Base-by-base conservation (phyloP, 1,140 invertebrate species). In the Drosophila burlai region DNA sequence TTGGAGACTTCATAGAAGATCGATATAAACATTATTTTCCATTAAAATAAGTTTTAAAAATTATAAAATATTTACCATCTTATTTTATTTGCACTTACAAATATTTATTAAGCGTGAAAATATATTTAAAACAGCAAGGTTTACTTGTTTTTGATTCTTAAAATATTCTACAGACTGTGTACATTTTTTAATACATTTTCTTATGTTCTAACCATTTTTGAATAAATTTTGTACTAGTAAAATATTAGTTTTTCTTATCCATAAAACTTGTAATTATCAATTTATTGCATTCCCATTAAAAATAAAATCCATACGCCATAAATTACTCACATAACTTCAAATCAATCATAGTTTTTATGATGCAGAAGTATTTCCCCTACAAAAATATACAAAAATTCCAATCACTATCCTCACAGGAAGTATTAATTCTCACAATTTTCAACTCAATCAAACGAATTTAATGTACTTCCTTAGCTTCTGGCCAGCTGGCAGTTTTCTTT, bases 391-490 rank as follows among this genome's bases (percentile, higher is more conserved):
- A 38, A 3, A n/a, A 38, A 38, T 62, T 62, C 11, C 31, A 13
- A 45, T 47, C 36, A 24, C 16, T 8, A 24, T 54, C 24, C 46
- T 16, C 29, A 45, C 29, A 49, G 66, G 66, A 71, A 54, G 24
- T 36, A 36, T n/a, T 21, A 43, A 26, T 50, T 66, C 46, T 26
- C 26, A 18, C 18, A 49, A 8, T 16, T 49, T 15, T 29, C 26
- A 16, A 34, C 26, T 13, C 47, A 71, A 54, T 65, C 43, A 67
- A 71, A 63, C 29, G 18, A 71, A n/a, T 46, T 54, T 55, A 47
- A 71, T 68, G n/a, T 11, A 71, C 64, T 71, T 68, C 49, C 63
- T 18, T 34, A 57, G 13, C 49, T 47, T 63, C 49, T 71, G 49
- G 50, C 31, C 67, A 24, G 31, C 50, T 31, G 49, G 15, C 49